Conservation (phyloP, 2,113 vertebrate species). For the Catagonus wagneri region DNA sequence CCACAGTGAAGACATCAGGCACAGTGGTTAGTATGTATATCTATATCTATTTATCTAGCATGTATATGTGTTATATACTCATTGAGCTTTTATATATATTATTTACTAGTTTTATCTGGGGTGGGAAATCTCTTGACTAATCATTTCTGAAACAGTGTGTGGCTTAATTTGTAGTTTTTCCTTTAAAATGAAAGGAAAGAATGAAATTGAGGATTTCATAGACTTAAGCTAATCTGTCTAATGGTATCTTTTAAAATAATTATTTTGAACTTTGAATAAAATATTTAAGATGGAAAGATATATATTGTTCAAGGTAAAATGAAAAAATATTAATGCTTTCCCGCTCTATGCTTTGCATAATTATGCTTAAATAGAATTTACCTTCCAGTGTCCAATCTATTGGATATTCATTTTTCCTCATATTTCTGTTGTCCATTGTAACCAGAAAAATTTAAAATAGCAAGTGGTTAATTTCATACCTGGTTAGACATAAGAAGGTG, state of each 20-base stretch:
- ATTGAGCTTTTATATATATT: not conserved
- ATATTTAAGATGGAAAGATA: not conserved
- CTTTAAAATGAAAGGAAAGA: not conserved
- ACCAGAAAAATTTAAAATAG: not conserved
- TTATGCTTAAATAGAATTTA: not conserved
- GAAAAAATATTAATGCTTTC: not conserved
- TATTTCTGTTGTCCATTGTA: not conserved
- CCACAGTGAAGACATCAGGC: not conserved
- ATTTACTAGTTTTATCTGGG: not conserved
- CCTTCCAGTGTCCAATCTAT: not conserved
- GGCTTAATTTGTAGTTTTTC: not conserved
- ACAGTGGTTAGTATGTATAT: not conserved
- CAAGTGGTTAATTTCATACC: not conserved
- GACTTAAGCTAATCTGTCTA: not conserved
- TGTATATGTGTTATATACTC: not conserved
- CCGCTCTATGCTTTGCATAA: not conserved
- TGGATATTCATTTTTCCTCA: not conserved
- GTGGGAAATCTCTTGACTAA: not conserved
- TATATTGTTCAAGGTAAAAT: constrained; percentile 53
- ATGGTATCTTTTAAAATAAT: not conserved
- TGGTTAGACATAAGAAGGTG: not conserved
- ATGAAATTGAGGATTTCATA: not conserved
- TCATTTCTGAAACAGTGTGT: not conserved
- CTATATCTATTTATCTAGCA: not conserved
- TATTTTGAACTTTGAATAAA: constrained; percentile 18